Evolutionary conservation across 2,113 vertebrate genomes (phyloP), one percentile per base, ranked within the genome.

Genomic region (Pedionomus torquatus): DNA sequence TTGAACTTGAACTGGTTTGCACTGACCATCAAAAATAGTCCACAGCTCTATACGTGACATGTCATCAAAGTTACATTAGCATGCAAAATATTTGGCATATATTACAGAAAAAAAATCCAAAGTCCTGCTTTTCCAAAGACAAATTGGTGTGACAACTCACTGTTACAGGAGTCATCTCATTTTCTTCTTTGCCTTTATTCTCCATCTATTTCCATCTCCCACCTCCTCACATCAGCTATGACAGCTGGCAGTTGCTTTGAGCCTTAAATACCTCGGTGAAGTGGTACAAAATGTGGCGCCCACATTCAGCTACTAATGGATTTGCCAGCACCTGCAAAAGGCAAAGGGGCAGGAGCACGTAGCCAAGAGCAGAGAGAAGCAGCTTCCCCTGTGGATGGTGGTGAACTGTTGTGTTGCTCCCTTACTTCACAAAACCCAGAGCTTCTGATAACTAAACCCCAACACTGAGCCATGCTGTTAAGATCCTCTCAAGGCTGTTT

Each of bases 261-360:
- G 39, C 41, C 17, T 51, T 15, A 26, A 16, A 64, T 39, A 21
- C 16, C 37, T 43, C 28, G 8, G 12, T 25, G 43, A 35, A 39
- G 35, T 3, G 14, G 41, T 5, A 31, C 18, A 44, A 44, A 60
- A 7, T 2, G 0, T 0, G 2, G 39, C 46, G 28, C 24, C 30
- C 31, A 18, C 13, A 2, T n/a, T 17, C 16, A 64, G 16, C 41
- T 28, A 1, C 2, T 3, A 41, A 66, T 28, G 39, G 21, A 41
- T 5, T 13, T 51, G 41, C 16, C 51, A 58, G n/a, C 39, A 77
- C 11, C 39, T 43, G 44, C 31, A 17, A 2, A 44, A 25, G 51
- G 68, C 39, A 65, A 37, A 37, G 3, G 17, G 13, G 52, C 30
- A 28, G 66, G 17, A 30, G 18, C 39, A 39, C 0, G 0, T 1